Evolutionary conservation across 2,888 invertebrate species (phyloP).

Genomic region (Hyles lineata): DNA sequence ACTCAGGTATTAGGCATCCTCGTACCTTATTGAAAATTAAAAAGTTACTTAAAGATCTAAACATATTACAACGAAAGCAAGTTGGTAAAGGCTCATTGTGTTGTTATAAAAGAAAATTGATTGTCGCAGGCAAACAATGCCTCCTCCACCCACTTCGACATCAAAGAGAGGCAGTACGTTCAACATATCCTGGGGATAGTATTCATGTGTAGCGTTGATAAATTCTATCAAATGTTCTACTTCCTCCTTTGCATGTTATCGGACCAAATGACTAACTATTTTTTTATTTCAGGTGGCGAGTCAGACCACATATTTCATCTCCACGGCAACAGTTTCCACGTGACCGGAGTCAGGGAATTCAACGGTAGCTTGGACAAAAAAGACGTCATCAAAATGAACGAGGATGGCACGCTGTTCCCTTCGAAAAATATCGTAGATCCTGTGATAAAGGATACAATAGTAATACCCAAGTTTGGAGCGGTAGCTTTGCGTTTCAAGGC

Average conservation of each 20-base stretch:
- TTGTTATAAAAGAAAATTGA: too few species aligned
- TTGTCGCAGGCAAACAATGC: too few species aligned
- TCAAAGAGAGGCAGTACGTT: too few species aligned
- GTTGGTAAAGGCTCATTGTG: too few species aligned
- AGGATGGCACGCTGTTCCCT: slow-evolving; percentile 80
- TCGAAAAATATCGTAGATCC: slow-evolving; percentile 85
- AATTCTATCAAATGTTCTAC: too few species aligned
- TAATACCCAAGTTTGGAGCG: slow-evolving; percentile 88
- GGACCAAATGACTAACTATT: not conserved
- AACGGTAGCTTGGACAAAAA: slow-evolving; percentile 79
- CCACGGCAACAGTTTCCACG: slow-evolving; percentile 90
- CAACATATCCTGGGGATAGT: too few species aligned
- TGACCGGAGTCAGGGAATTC: slow-evolving; percentile 86
- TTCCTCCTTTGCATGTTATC: too few species aligned
- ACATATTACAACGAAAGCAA: too few species aligned
- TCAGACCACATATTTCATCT: slow-evolving; percentile 89
- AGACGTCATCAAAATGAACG: slow-evolving; percentile 84
- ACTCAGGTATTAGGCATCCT: not conserved
- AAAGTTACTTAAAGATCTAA: not conserved
- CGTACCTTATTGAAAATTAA: not conserved
- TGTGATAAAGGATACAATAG: slow-evolving; percentile 89
- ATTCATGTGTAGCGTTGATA: too few species aligned
- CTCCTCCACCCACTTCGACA: too few species aligned
- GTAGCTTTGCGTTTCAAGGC: slow-evolving; percentile 90
- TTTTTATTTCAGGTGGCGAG: slow-evolving; percentile 82